phyloP scores from a whole-genome alignment of 2,113 vertebrate genomes.

The Podarcis muralis region DNA sequence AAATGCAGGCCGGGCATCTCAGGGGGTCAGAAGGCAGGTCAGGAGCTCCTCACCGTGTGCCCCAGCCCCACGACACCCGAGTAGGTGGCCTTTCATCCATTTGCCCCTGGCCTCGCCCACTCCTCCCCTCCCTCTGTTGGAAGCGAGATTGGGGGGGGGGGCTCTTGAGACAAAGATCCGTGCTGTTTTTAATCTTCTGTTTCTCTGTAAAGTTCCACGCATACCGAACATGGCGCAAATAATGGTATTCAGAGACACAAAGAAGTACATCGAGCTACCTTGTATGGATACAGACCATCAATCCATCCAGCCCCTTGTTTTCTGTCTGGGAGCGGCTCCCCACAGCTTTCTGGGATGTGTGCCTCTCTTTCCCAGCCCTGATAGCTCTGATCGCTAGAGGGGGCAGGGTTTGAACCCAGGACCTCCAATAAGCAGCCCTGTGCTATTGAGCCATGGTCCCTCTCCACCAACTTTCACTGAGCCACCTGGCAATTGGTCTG shows the following conservation, averaged over 20 bases:
- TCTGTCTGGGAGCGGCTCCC: no score
- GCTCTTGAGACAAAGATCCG: not conserved
- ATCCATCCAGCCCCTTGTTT: no score
- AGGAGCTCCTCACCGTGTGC: constrained; percentile 28
- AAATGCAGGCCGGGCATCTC: constrained; percentile 56
- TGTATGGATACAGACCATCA: no score
- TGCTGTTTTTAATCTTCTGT: not conserved
- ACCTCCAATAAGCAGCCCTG: not conserved
- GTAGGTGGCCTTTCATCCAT: not conserved
- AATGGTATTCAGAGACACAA: not conserved
- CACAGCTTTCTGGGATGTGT: no score
- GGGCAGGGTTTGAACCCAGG: not conserved
- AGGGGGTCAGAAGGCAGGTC: constrained; percentile 52
- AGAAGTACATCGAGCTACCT: not conserved
- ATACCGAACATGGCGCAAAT: not conserved
- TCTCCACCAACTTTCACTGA: no score
- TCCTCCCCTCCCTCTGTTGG: not conserved
- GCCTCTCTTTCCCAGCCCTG: not conserved
- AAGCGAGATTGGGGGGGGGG: no score
- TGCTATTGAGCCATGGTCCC: not conserved
- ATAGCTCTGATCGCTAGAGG: not conserved
- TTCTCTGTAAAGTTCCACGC: not conserved
- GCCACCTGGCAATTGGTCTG: no score
- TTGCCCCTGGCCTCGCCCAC: no score
- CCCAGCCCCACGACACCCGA: not conserved